A percentile compares a stretch with the other conserved stretches of the same genome.
phyloP scores from a whole-genome alignment of 2,888 invertebrate genomes.

The Cheilosia grossa region DNA sequence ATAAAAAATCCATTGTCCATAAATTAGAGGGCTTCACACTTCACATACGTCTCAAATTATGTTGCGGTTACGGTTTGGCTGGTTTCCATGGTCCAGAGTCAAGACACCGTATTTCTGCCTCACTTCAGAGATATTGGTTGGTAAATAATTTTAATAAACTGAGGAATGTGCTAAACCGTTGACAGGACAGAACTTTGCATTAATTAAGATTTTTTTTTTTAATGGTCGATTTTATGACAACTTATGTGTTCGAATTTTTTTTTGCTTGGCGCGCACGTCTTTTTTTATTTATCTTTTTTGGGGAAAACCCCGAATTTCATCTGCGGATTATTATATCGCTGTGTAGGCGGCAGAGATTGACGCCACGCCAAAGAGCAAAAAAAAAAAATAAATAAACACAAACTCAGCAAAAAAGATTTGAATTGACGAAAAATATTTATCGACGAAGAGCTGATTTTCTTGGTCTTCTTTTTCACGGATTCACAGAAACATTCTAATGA shows the following conservation, averaged over 20 bases:
- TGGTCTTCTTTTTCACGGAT: constrained; percentile 19
- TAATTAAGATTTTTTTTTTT: constrained; percentile 1
- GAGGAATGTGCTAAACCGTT: constrained; percentile 6
- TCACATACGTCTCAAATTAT: neutral
- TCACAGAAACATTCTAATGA: constrained; percentile 34
- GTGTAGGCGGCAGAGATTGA: constrained; percentile 26
- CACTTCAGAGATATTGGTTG: too few species aligned
- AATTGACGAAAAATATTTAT: constrained; percentile 30
- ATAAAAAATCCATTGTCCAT: constrained; percentile 3
- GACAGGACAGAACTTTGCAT: constrained; percentile 20
- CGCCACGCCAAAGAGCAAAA: neutral
- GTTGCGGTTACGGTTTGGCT: constrained; percentile 18
- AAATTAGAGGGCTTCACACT: constrained; percentile 4
- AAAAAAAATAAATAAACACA: neutral
- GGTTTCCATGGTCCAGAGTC: constrained; percentile 2
- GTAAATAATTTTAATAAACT: constrained; percentile 6
- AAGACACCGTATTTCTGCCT: constrained; percentile 7
- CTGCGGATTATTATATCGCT: neutral
- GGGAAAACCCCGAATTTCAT: neutral
- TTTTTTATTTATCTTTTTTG: neutral
- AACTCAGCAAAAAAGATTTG: too few species aligned
- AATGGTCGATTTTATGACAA: constrained; percentile 12
- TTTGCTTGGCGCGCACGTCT: neutral
- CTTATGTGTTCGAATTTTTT: neutral
- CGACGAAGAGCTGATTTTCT: constrained; percentile 1